These are phyloP conservation scores for Nautilus pompilius DNA, from an alignment of 1,140 invertebrate genomes.

Conservation along the genomic window DNA sequence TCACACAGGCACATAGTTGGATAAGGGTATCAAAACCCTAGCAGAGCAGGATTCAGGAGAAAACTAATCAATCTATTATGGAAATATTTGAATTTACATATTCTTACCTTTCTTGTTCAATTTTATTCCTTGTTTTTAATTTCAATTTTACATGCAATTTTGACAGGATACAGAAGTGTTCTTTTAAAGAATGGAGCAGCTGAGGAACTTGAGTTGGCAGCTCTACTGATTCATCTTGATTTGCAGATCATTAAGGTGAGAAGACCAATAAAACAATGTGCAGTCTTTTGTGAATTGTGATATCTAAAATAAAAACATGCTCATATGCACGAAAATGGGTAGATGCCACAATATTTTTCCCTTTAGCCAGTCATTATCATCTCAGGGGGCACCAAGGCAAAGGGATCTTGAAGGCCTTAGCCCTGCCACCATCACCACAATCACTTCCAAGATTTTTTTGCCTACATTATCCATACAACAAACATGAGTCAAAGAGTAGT, in stretches of 20 bases:
- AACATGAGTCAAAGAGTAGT: no score
- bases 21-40: background rate
- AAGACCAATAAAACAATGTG: background rate
- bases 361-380: background rate
- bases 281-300: background rate
- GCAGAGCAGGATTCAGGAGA: background rate
- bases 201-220: conserved; percentile 90
- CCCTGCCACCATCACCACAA: background rate
- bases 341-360: background rate
- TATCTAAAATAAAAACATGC: background rate
- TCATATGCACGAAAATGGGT: background rate
- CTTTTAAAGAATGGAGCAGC: conserved; percentile 86
- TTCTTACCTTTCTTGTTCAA: background rate
- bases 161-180: conserved; percentile 82
- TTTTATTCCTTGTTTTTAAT: background rate
- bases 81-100: background rate
- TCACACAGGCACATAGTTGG: background rate
- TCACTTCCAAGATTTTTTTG: no score
- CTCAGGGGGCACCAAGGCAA: background rate
- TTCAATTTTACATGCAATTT: conserved; percentile 6
- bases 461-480: no score
- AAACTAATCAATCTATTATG: background rate
- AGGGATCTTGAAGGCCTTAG: background rate
- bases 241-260: conserved; percentile 59
- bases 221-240: conserved; percentile 80